phyloP scores from a whole-genome alignment of 2,113 vertebrate genomes.

The Tapirus terrestris region DNA sequence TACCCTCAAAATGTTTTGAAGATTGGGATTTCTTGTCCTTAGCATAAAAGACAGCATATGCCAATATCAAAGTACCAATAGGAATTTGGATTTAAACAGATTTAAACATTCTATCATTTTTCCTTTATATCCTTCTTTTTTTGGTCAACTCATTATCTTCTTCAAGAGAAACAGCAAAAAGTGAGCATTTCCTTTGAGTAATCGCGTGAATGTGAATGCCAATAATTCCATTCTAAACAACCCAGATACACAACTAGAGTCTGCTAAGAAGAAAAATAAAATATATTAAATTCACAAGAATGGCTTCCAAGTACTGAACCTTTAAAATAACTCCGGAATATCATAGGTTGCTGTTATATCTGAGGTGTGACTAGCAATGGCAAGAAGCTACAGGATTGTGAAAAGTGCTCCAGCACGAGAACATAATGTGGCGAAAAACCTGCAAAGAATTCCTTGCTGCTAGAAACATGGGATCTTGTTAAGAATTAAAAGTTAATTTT shows the following conservation, averaged over 20 bases:
- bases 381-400: neutral
- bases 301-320: neutral
- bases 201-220: neutral
- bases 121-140: neutral
- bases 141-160: neutral
- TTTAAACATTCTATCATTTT: conserved; percentile 46
- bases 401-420: neutral
- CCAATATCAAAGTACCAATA: neutral
- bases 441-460: neutral
- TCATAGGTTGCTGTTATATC: neutral
- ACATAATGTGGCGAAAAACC: neutral
- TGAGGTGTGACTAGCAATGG: neutral
- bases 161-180: conserved; percentile 45
- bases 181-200: neutral
- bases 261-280: conserved; percentile 29
- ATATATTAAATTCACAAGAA: neutral
- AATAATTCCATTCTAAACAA: conserved; percentile 3
- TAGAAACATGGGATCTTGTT: neutral
- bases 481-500: conserved; percentile 22
- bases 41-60: neutral
- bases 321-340: neutral
- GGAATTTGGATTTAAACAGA: conserved; percentile 48
- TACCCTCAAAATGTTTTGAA: conserved; percentile 24
- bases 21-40: neutral
- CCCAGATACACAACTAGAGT: neutral